These are phyloP conservation scores for Athalia circularis DNA, from an alignment of 2,888 invertebrate species.

Conservation along the genomic window DNA sequence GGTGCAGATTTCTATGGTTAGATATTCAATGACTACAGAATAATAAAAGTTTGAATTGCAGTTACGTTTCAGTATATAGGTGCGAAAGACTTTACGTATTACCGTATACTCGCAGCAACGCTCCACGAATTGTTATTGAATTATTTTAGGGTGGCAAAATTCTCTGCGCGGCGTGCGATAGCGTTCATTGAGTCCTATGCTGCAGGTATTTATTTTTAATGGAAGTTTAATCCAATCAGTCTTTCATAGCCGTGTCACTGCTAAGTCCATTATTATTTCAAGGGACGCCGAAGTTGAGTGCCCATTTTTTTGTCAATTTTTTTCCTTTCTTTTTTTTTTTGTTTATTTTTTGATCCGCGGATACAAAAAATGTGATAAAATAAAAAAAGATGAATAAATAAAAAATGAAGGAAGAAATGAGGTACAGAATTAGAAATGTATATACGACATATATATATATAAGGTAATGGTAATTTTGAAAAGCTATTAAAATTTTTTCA, in stretches of 20 bases:
- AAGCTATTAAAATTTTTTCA: no score
- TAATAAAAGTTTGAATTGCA: slow-evolving; percentile 10
- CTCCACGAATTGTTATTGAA: slow-evolving; percentile 5
- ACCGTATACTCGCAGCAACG: not conserved
- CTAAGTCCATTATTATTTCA: slow-evolving; percentile 37
- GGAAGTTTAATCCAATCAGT: slow-evolving; percentile 43
- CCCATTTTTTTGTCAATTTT: not conserved
- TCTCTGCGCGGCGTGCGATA: slow-evolving; percentile 17
- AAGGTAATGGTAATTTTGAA: no score
- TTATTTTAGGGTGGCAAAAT: slow-evolving; percentile 27
- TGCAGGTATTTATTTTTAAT: slow-evolving; percentile 34
- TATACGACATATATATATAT: no score
- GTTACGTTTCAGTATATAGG: not conserved
- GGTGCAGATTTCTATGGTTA: no score
- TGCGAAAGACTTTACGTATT: slow-evolving; percentile 10
- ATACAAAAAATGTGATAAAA: slow-evolving; percentile 11
- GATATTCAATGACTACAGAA: no score
- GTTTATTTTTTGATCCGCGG: slow-evolving; percentile 17
- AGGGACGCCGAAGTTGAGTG: slow-evolving; percentile 27
- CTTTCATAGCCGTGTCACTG: slow-evolving; percentile 43
- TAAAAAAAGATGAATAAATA: not conserved
- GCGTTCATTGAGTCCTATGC: slow-evolving; percentile 12
- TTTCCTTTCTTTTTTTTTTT: not conserved
- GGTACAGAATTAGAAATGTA: no score
- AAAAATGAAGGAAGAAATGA: not conserved